phyloP scores from a whole-genome alignment of 2,888 invertebrate species.

The Autographa gamma region DNA sequence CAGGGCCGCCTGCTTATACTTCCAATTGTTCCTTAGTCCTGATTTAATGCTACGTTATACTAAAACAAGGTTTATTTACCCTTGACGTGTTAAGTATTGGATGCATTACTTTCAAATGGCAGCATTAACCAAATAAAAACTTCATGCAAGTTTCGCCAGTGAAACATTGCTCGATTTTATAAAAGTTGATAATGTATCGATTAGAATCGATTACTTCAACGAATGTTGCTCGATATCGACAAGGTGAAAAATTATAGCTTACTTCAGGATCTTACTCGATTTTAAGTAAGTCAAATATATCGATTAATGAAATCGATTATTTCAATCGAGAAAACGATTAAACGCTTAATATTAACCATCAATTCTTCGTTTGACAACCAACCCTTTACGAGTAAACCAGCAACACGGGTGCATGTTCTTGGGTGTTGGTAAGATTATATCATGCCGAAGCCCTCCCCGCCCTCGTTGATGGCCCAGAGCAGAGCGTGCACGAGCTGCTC shows the following conservation, averaged over 20 bases:
- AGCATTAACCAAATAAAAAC: no score
- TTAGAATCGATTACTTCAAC: no score
- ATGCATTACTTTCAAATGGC: not conserved
- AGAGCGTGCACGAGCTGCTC: slow-evolving; percentile 97
- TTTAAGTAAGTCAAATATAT: no score
- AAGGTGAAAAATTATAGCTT: no score
- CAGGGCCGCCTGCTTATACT: slow-evolving; percentile 25
- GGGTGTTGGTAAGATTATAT: slow-evolving; percentile 66
- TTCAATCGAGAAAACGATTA: no score
- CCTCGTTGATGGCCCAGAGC: slow-evolving; percentile 97
- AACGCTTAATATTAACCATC: no score
- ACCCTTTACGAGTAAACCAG: not conserved
- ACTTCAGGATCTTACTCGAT: no score
- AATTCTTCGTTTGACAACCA: not conserved
- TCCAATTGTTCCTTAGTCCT: slow-evolving; percentile 42
- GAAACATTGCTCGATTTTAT: not conserved
- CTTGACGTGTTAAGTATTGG: not conserved
- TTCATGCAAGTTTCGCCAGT: not conserved
- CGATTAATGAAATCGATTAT: no score
- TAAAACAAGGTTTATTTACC: slow-evolving; percentile 1
- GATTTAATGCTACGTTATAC: slow-evolving; percentile 20
- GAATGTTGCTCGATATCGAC: no score
- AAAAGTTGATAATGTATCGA: not conserved
- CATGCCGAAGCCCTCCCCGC: slow-evolving; percentile 95
- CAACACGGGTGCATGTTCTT: not conserved